Evolutionary conservation across 30 jellyfish, hydroid and myxozoan genomes (phyloP).

Genomic region (Hydractinia symbiolongicarpus): DNA sequence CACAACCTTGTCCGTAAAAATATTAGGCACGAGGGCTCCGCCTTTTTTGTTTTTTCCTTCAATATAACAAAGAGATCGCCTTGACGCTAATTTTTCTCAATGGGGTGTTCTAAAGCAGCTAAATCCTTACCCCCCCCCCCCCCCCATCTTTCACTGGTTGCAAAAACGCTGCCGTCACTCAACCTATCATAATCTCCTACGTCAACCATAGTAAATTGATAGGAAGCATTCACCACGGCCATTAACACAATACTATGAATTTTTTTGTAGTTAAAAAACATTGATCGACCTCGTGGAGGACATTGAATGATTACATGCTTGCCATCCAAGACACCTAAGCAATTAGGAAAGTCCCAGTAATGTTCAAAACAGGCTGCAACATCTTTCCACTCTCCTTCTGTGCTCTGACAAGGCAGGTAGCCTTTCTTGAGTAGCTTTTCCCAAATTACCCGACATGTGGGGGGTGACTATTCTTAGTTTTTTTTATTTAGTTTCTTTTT

Average conservation of each 20-base stretch:
- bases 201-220: no score
- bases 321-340: no score
- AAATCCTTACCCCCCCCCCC: not conserved
- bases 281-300: constrained; percentile 47
- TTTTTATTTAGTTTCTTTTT: no score
- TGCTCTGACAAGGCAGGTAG: no score
- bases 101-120: not conserved
- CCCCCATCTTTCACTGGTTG: not conserved
- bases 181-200: no score
- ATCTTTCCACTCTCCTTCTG: not conserved
- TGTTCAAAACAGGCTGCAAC: no score
- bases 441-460: no score
- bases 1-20: constrained; percentile 2
- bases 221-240: not conserved
- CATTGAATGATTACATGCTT: constrained; percentile 12
- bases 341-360: no score
- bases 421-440: no score
- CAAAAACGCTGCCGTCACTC: no score
- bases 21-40: not conserved
- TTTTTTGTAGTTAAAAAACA: constrained; percentile 39
- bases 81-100: not conserved
- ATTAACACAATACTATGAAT: constrained; percentile 34
- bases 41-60: not conserved
- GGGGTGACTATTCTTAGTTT: no score
- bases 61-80: not conserved